Base-by-base conservation (phyloP, 1,140 invertebrate genomes). In the Nylanderia fulva region DNA sequence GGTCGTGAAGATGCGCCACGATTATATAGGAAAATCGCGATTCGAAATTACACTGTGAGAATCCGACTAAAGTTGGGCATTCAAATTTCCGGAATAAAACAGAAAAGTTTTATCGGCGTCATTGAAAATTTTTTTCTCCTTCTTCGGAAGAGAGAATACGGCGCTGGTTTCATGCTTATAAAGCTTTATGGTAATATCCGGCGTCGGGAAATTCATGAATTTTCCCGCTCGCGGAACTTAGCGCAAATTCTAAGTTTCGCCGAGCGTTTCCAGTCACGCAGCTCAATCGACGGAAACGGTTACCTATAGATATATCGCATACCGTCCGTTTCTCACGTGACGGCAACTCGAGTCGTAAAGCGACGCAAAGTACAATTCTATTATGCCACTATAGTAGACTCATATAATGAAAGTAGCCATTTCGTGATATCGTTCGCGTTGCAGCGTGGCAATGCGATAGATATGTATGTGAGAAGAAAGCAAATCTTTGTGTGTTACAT, bases 351-450 rank as follows among this genome's bases (percentile, higher is more conserved):
- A 24, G 75, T 66, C 52, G 66, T 82, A 82, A 82, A 82, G 27
- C 77, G 64, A n/a, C 66, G 52, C 18, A 82, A 71, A 82, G 77
- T 71, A 82, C 66, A 58, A 58, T 82, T 82, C 66, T 71, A 82
- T 82, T 82, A 71, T 82, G 52, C n/a, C 5, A 39, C 64, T 39
- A 21, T 71, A 58, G 33, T 18, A 27, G 24, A 58, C 58, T 82
- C 66, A 45, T 42, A 52, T 42, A 54, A 72, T 82, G 77, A 54
- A 82, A 82, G 71, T 82, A n/a, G 52, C 36, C 64, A 7, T 71
- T 54, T 71, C 36, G 24, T 18, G 45, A 79, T 79, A 66, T 66
- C 66, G 52, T 39, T 39, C 24, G 24, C 66, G 24, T 24, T n/a
- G 27, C 66, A 29, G 52, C 63, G 42, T 33, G 24, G 36, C 27